These are phyloP conservation scores for Chloroceryle aenea DNA, from an alignment of 2,113 vertebrate species.

Conservation along the genomic window DNA sequence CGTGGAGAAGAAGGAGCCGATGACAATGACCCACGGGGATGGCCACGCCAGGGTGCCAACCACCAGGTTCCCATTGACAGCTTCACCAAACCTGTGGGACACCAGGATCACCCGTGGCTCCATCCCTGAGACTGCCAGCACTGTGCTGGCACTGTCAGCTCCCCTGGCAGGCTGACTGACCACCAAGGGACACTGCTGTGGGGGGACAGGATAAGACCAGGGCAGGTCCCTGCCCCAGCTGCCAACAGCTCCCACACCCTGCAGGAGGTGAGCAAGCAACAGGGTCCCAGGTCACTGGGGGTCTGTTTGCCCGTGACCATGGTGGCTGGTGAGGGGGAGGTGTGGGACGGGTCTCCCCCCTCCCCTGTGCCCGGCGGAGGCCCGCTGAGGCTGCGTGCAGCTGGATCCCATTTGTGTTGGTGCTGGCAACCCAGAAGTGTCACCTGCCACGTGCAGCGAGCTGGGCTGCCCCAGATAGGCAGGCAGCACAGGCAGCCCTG, in stretches of 20 bases:
- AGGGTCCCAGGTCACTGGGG: neutral
- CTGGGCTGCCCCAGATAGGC: slow-evolving; percentile 45
- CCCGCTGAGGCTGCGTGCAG: fast-evolving
- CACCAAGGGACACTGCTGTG: fast-evolving
- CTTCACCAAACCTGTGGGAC: slow-evolving; percentile 89
- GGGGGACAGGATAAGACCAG: fast-evolving
- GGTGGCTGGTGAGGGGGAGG: neutral
- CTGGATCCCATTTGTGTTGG: neutral
- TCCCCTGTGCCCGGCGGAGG: neutral
- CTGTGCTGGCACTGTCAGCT: neutral
- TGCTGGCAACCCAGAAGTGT: slow-evolving; percentile 56
- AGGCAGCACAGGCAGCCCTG: neutral
- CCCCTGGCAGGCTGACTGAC: fast-evolving
- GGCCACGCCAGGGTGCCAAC: slow-evolving; percentile 96
- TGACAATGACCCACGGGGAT: slow-evolving; percentile 95
- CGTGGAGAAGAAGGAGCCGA: slow-evolving; percentile 97
- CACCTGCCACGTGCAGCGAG: neutral
- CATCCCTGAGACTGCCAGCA: fast-evolving
- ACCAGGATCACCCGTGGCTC: neutral
- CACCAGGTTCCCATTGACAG: slow-evolving; percentile 93
- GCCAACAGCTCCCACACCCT: fast-evolving
- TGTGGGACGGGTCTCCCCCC: neutral
- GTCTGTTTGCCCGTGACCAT: fast-evolving
- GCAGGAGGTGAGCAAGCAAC: fast-evolving
- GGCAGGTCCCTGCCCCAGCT: neutral